phyloP scores from a whole-genome alignment of 2,113 vertebrate species.

The Sciurus niger region DNA sequence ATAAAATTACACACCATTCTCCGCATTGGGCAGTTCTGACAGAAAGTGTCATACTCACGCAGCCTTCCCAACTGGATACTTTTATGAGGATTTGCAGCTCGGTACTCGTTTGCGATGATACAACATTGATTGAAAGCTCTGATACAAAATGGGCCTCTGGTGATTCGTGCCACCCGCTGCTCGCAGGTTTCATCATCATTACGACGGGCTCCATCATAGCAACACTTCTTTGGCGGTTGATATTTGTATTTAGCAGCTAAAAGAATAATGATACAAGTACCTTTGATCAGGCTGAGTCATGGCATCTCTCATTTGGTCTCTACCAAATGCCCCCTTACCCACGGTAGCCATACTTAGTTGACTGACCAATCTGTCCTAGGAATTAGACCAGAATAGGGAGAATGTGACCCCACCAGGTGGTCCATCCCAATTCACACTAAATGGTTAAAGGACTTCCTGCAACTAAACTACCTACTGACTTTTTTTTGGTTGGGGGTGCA shows the following conservation, averaged over 20 bases:
- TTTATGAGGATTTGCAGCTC: conserved; percentile 1
- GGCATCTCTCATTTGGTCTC: not conserved
- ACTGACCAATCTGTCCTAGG: not conserved
- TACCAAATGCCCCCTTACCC: not conserved
- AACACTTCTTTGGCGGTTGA: conserved; percentile 71
- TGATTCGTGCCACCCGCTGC: conserved; percentile 69
- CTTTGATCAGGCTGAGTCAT: not conserved
- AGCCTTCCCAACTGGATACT: conserved; percentile 86
- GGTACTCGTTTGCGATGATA: conserved; percentile 62
- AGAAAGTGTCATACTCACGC: conserved; percentile 87
- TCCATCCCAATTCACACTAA: not conserved
- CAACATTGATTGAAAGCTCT: conserved; percentile 90
- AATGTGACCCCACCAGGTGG: not conserved
- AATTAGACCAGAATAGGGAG: not conserved
- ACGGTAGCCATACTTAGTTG: not conserved
- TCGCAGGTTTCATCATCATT: conserved; percentile 87
- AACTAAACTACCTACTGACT: not conserved
- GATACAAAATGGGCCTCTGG: fast-evolving
- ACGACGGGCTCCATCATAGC: conserved; percentile 83
- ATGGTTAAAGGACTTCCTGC: not conserved
- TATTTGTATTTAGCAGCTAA: conserved; percentile 84
- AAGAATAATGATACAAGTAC: conserved; percentile 47
- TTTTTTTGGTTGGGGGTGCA: no score
- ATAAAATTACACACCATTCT: not conserved
- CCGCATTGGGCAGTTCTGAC: not conserved